Evolutionary conservation across 2,888 invertebrate species (phyloP), one percentile per base, ranked within the genome.

Genomic region (Agrypnus murinus): DNA sequence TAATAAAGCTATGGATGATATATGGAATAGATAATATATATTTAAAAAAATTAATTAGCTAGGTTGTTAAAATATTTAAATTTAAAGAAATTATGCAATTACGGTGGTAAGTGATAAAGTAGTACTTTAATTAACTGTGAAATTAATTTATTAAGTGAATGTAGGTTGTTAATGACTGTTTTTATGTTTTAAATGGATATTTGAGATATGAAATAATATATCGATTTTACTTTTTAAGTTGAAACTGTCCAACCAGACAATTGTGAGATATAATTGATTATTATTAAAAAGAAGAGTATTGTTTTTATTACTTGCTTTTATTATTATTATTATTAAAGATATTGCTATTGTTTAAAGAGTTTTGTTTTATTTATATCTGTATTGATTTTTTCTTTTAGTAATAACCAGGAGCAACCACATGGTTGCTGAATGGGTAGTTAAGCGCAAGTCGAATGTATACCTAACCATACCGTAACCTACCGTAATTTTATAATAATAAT

Each of bases 1-100:
- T 79, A 92, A 93, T 82, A 91, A 92, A 83, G 92, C 92, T 83
- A 89, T 95, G 87, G 92, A 93, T 86, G 93, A 94, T 86, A 93
- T 95, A 85, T 95, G 95, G 95, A 87, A 89, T 80, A 91, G 89
- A 87, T 92, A 87, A 87, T 80, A 71, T 53, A 25, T 25, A 25
- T 64, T 34, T 63, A 53, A 7, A 12, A 31, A 57, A 58, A 15
- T 46, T 32, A 40, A 12, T 65, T 65, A 57, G 38, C 12, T 48
- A 65, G 12, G 32, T 48, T 45, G 31, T 43, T 55, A 32, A 50
- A 38, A 50, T 43, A 50, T 50, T 36, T 59, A 43, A 32, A 65
- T n/a, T n/a, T n/a, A n/a, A n/a, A n/a, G n/a, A 46, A 34, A 57
- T 50, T 53, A 45, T 34, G 15, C 17, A 59, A 40, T 36, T 59